Percentiles rank a stretch among this genome's conserved stretches.
These are phyloP conservation scores for Potamarius usumacintae DNA, from an alignment of 2,113 vertebrate genomes.

Conservation along the genomic window DNA sequence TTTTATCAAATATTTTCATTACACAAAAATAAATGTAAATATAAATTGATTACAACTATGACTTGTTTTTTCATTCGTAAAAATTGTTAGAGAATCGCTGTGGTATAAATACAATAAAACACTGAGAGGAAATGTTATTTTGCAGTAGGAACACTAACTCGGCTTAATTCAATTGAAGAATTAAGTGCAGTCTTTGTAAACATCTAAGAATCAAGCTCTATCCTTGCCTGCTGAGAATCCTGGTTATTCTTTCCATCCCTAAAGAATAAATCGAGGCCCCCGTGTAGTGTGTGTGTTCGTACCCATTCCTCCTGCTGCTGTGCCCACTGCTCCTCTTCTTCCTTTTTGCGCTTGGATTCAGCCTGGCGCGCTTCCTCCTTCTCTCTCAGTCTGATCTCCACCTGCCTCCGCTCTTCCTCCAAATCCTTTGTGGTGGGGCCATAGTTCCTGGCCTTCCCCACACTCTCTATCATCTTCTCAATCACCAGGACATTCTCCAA, in stretches of 20 bases:
- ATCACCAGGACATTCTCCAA: slow-evolving; percentile 70
- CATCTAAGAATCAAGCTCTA: not conserved
- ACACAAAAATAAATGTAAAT: not conserved
- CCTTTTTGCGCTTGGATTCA: slow-evolving; percentile 68
- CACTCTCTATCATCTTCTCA: slow-evolving; percentile 73
- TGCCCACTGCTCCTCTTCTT: slow-evolving; percentile 74
- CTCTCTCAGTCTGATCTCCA: slow-evolving; percentile 67
- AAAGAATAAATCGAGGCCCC: not conserved
- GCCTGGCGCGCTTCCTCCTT: slow-evolving; percentile 65
- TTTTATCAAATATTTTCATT: not conserved
- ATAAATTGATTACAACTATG: not conserved
- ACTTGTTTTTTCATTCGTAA: not conserved
- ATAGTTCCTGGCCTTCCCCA: slow-evolving; percentile 84
- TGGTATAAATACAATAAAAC: too few species aligned
- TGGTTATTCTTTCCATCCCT: not conserved
- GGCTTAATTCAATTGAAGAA: not conserved
- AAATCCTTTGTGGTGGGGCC: slow-evolving; percentile 76
- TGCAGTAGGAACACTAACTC: not conserved
- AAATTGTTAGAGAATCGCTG: too few species aligned
- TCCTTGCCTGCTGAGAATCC: not conserved
- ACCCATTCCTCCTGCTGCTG: slow-evolving; percentile 86
- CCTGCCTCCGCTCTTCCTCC: slow-evolving; percentile 67
- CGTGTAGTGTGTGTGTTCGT: not conserved
- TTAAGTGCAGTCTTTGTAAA: not conserved
- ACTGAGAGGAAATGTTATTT: too few species aligned